Percentiles rank a stretch among this genome's conserved stretches.
These are phyloP conservation scores for Ctenoplectra terminalis DNA, from an alignment of 1,140 invertebrate genomes.

Conservation along the genomic window DNA sequence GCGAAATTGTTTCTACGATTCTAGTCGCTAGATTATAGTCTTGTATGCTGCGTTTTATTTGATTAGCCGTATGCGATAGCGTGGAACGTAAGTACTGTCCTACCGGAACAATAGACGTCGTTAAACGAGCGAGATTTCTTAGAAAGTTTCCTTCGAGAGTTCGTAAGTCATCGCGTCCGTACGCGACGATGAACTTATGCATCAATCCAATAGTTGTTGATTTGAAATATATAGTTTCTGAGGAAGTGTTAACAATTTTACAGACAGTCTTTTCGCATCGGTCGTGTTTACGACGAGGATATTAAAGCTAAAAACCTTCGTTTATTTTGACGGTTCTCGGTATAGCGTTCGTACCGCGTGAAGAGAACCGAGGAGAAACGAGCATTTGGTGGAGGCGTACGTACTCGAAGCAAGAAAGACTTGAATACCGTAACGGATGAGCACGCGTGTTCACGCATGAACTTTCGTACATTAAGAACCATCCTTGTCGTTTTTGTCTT, in stretches of 20 bases:
- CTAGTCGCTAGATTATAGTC: background rate
- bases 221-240: too few species aligned
- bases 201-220: too few species aligned
- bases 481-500: constrained; percentile 66
- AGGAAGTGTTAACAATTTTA: background rate
- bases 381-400: constrained; percentile 43
- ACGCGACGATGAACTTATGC: background rate
- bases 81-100: background rate
- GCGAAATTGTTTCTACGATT: background rate
- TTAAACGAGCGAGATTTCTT: constrained; percentile 8
- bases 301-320: constrained; percentile 45
- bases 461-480: constrained; percentile 67
- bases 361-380: constrained; percentile 45
- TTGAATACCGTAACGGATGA: constrained; percentile 76
- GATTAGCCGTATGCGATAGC: background rate
- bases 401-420: constrained; percentile 64
- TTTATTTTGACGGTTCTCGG: constrained; percentile 67
- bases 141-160: background rate
- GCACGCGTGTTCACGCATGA: constrained; percentile 76
- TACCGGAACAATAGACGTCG: background rate
- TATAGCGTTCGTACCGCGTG: constrained; percentile 22
- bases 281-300: background rate
- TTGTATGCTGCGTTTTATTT: background rate
- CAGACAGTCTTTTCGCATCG: background rate
- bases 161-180: background rate